A percentile compares a stretch with the other conserved stretches of the same genome.
These are phyloP conservation scores for Lethocerus indicus DNA, from an alignment of 1,140 invertebrate genomes.

Conservation along the genomic window DNA sequence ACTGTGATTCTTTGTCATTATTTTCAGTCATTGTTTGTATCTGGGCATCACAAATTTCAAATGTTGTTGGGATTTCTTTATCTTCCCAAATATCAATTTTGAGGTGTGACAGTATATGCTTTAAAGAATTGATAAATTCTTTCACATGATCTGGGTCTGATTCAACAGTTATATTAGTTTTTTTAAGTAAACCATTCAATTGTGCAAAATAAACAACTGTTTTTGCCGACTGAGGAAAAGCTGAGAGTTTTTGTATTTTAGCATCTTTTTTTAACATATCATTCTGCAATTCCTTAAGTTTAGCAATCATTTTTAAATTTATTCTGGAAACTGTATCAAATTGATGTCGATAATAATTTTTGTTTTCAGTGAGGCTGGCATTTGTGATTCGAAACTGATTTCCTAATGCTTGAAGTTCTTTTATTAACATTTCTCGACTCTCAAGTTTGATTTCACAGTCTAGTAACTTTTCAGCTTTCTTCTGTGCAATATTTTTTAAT, in stretches of 20 bases:
- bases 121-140: no score
- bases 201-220: background rate
- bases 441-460: background rate
- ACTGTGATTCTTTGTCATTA: no score
- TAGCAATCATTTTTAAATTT: background rate
- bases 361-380: background rate
- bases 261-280: background rate
- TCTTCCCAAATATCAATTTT: no score
- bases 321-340: background rate
- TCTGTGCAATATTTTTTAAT: background rate
- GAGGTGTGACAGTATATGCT: no score
- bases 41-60: no score
- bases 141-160: no score
- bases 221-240: background rate
- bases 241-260: background rate
- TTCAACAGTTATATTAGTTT: background rate
- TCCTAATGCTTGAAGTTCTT: background rate
- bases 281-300: background rate
- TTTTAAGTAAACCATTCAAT: background rate
- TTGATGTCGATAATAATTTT: background rate
- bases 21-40: no score
- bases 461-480: background rate
- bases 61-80: no score
- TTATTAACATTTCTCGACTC: background rate
- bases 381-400: background rate